Evolutionary conservation across 2,888 invertebrate species (phyloP), one percentile per base, ranked within the genome.

Genomic region (Aphodius granarius): DNA sequence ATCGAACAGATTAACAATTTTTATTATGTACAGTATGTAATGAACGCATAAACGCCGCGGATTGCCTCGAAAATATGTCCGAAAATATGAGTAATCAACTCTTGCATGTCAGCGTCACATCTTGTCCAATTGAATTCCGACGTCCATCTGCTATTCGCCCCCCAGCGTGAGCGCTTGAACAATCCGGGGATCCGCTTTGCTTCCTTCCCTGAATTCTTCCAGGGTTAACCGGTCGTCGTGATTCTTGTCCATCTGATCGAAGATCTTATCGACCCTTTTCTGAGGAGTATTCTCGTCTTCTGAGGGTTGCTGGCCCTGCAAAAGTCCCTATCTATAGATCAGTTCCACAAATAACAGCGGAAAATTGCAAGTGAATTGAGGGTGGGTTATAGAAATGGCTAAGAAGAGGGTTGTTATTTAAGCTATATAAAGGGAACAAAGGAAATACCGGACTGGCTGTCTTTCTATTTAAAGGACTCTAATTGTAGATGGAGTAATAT

Each of bases 221-320:
- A 98, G 91, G 66, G 97, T 97, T 82, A 98, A 91, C 83, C 95
- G 93, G 88, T 98, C 97, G 88, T 98, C 98, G 89, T 98, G 97
- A 88, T 99, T 97, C 90, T 95, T 98, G 89, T 99, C 99, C 97
- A 98, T 97, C 87, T 98, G 97, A 88, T 97, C 97, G 89, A 99
- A 99, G 86, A 99, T 99, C 89, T 97, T 97, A 89, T 98, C 98
- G 79, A 98, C 98, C 85, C 98, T 92, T 87, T 97, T 97, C 87
- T 98, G 96, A 16, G 96, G 96, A 79, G 96, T 96, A 86, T 96
- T 96, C 85, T 96, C 96, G 85, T 96, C 96, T 84, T 96, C 96
- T 21, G 95, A 92, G 72, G 96, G 95, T 80, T 94, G 94, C 86
- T 96, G 96, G 18, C 96, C 96, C 96, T 96, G 88, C n/a, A 88